These are phyloP conservation scores for Paraescarpia echinospica DNA, from an alignment of 1,140 invertebrate species.

Conservation along the genomic window DNA sequence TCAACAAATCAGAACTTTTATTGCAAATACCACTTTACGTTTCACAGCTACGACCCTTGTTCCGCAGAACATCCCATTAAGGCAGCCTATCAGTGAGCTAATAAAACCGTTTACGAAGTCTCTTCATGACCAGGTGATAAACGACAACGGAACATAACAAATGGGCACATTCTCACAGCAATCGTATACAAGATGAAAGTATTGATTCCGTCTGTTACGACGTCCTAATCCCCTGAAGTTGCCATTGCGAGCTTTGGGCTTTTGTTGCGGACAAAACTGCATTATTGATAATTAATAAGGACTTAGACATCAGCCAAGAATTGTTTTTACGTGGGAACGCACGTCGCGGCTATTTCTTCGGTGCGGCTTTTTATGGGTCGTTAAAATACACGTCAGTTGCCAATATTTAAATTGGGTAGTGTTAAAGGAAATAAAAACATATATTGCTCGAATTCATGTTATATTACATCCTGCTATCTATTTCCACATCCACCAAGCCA, in stretches of 20 bases:
- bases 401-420: neutral
- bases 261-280: neutral
- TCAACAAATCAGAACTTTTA: too few species aligned
- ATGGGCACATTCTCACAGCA: neutral
- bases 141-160: neutral
- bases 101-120: too few species aligned
- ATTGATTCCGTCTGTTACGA: neutral
- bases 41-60: too few species aligned
- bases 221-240: neutral
- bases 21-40: too few species aligned
- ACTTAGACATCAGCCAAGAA: neutral
- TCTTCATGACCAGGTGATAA: neutral
- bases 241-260: neutral
- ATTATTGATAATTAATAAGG: neutral
- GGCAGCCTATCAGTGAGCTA: too few species aligned
- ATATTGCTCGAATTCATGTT: too few species aligned
- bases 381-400: neutral
- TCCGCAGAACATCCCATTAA: too few species aligned
- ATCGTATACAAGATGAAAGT: neutral
- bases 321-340: neutral
- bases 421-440: too few species aligned
- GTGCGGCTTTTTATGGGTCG: neutral
- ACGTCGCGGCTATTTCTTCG: neutral
- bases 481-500: too few species aligned
- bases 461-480: too few species aligned